Evolutionary conservation across 2,113 vertebrate species (phyloP).

Genomic region (Atrichornis clamosus): DNA sequence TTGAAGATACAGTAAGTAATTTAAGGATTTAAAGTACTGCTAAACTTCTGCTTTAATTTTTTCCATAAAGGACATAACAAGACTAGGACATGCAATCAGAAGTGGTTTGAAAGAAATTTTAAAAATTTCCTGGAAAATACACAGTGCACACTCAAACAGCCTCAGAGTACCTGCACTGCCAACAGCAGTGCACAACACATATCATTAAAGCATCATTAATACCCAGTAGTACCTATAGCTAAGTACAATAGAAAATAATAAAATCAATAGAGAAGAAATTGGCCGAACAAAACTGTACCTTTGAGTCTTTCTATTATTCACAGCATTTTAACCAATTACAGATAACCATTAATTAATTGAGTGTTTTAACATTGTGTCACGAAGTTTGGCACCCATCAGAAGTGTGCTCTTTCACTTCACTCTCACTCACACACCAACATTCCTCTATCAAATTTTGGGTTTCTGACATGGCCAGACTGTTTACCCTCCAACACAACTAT

Average conservation of each 20-base stretch:
- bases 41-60: not conserved
- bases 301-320: not conserved
- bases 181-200: not conserved
- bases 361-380: not conserved
- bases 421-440: not conserved
- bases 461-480: not conserved
- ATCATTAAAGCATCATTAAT: not conserved
- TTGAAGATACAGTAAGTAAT: not conserved
- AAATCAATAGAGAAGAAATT: not conserved
- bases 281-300: not conserved
- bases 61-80: not conserved
- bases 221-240: not conserved
- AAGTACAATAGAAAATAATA: not conserved
- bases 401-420: not conserved
- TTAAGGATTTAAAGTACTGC: not conserved
- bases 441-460: not conserved
- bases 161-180: not conserved
- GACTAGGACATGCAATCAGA: not conserved
- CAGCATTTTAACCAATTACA: not conserved
- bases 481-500: not conserved
- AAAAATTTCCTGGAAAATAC: not conserved
- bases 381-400: not conserved
- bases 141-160: not conserved
- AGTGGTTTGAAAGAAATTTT: not conserved
- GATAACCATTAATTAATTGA: not conserved